Conservation (phyloP, 1,140 invertebrate species). For the Drosophila sp. region DNA sequence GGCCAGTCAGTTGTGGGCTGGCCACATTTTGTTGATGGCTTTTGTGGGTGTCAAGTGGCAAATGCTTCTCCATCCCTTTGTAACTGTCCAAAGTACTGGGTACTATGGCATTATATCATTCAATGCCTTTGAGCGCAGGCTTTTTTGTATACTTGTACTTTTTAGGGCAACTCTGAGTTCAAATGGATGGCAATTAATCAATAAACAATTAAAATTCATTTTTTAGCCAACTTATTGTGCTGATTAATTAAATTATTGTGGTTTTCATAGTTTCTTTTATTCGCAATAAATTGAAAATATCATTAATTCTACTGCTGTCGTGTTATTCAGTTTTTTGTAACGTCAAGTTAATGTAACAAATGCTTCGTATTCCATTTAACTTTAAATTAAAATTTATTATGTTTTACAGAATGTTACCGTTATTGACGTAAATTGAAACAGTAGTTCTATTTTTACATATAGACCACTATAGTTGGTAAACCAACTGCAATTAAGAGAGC, state of each 20-base stretch:
- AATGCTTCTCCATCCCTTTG: neutral
- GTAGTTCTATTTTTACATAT: too few relatives aligned
- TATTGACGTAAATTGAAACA: too few relatives aligned
- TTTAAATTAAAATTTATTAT: neutral
- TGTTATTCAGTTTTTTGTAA: neutral
- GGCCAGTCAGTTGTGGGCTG: neutral
- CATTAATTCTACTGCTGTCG: conserved; percentile 20
- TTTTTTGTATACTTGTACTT: conserved; percentile 4
- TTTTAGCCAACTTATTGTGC: conserved; percentile 1
- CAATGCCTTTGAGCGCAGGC: conserved; percentile 20
- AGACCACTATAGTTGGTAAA: too few relatives aligned
- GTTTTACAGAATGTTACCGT: too few relatives aligned
- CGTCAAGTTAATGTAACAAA: neutral
- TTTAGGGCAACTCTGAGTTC: neutral
- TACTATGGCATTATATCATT: conserved; percentile 39
- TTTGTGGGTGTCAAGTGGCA: conserved; percentile 27
- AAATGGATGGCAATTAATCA: conserved; percentile 39
- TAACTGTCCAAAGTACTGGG: conserved; percentile 13
- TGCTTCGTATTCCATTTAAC: neutral
- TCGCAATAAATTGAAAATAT: conserved; percentile 7
- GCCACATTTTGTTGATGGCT: conserved; percentile 39
- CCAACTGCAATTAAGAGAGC: too few relatives aligned
- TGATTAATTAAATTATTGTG: conserved; percentile 26
- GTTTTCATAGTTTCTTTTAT: conserved; percentile 14
- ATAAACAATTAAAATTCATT: conserved; percentile 24